Conservation (phyloP, 2,113 vertebrate genomes). For the Cyprinodon variegatus region DNA sequence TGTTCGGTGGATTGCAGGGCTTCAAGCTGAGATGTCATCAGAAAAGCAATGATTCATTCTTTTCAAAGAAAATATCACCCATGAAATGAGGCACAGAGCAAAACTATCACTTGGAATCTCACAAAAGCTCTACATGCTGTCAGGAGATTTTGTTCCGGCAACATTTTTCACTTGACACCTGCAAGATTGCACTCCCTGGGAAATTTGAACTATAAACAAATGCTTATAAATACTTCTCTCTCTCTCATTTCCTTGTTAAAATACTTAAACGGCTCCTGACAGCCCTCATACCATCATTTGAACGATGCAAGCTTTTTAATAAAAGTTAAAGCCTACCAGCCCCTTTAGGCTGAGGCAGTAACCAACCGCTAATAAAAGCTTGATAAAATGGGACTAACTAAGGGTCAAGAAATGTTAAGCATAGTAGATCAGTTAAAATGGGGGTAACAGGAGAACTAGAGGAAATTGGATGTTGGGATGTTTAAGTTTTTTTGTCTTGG, state of each 20-base stretch:
- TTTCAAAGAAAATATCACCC: constrained; percentile 43
- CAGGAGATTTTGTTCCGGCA: constrained; percentile 49
- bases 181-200: constrained; percentile 24
- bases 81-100: constrained; percentile 45
- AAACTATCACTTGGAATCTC: constrained; percentile 49
- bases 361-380: constrained; percentile 62
- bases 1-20: constrained; percentile 35
- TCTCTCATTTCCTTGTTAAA: constrained; percentile 32
- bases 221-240: constrained; percentile 55
- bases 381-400: constrained; percentile 55
- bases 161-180: constrained; percentile 50
- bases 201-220: constrained; percentile 38
- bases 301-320: constrained; percentile 61
- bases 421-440: constrained; percentile 50
- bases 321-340: constrained; percentile 46
- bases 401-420: constrained; percentile 45
- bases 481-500: constrained; percentile 11
- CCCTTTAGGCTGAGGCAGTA: constrained; percentile 48
- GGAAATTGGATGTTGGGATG: constrained; percentile 57
- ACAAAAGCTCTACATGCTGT: constrained; percentile 51
- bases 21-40: constrained; percentile 55
- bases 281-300: constrained; percentile 28
- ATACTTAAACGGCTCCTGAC: constrained; percentile 36
- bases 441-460: constrained; percentile 36
- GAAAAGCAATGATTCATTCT: constrained; percentile 45